Evolutionary conservation across 2,797 vertebrate species (phyloP).

Genomic region (Anniella stebbinsi): DNA sequence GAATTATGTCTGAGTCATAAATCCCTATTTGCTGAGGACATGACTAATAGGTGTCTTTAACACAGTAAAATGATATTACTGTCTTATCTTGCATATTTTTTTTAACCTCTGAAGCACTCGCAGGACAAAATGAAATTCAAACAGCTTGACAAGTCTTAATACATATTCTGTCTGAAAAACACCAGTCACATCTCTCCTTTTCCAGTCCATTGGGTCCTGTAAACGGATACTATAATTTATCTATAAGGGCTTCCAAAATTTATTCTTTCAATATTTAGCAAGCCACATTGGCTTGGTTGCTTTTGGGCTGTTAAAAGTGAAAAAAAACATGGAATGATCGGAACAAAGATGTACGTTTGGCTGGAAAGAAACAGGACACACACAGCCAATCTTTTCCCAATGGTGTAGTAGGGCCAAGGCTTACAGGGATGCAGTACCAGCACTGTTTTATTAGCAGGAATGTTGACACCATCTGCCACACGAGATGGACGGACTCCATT

Average conservation of each 20-base stretch:
- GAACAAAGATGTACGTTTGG: neutral
- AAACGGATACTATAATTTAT: slow-evolving; percentile 58
- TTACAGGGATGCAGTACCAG: too few species aligned
- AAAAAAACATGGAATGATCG: neutral
- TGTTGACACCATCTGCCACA: too few species aligned
- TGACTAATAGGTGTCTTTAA: slow-evolving; percentile 83
- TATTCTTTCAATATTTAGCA: slow-evolving; percentile 61
- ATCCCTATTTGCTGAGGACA: slow-evolving; percentile 79
- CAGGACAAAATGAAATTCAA: slow-evolving; percentile 69
- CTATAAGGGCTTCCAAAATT: slow-evolving; percentile 39
- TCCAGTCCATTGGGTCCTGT: slow-evolving; percentile 46
- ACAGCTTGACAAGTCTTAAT: slow-evolving; percentile 53
- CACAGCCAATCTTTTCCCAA: rapidly evolving
- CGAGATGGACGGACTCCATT: too few species aligned
- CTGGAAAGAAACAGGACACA: neutral
- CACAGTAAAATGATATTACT: slow-evolving; percentile 72
- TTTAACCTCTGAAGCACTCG: slow-evolving; percentile 68
- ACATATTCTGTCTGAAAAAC: slow-evolving; percentile 54
- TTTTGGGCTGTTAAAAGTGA: slow-evolving; percentile 15
- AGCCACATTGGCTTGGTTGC: slow-evolving; percentile 14
- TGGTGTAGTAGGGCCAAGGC: too few species aligned
- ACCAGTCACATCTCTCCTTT: slow-evolving; percentile 57
- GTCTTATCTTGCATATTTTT: slow-evolving; percentile 74
- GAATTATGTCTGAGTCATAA: slow-evolving; percentile 83
- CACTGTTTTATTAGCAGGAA: too few species aligned